Evolutionary conservation across 2,113 vertebrate genomes (phyloP), one percentile per base, ranked within the genome.

Genomic region (Pterocles burchelli): DNA sequence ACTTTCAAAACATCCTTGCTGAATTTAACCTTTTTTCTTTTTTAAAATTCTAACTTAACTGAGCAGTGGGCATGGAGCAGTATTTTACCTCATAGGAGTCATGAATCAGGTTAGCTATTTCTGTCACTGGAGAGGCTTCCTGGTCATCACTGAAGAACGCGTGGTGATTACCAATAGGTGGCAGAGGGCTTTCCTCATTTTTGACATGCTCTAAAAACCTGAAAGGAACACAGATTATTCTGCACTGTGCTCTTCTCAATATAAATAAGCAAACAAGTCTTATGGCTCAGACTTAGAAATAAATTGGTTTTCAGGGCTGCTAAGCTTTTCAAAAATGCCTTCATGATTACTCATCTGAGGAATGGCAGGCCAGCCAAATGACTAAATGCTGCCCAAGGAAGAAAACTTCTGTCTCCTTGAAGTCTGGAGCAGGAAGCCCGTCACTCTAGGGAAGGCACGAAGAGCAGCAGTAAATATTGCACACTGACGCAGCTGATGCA

Each of bases 181-280:
- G 97, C 33, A 98, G 96, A 11, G 97, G 98, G 85, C 98, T 98
- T 51, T 98, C 98, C 58, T 99, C 98, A 0, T 98, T 98, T 96
- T 97, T 98, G 61, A 99, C 97, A 91, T 98, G 98, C 75, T 99
- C 99, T 80, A 99, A 98, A 95, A 99, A 99, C 96, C 99, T 99
- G 89, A 63, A 92, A 80, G 80, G 34, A 95, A 28, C 14, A 43
- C 5, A 45, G 43, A 63, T 88, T 55, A 88, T 43, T 67, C 24
- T 34, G 67, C 54, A 54, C 41, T 48, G 22, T 33, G 8, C 4
- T 86, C 29, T 92, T 80, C 83, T 72, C 48, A 48, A 10, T 49
- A 55, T 45, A 79, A 76, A 48, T n/a, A 89, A 48, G 28, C 21
- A 85, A 61, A 18, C 15, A 34, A 49, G 12, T 33, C 17, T 57